Evolutionary conservation across 2,888 invertebrate species (phyloP), one percentile per base, ranked within the genome.

Genomic region (Oegoconia quadripuncta): DNA sequence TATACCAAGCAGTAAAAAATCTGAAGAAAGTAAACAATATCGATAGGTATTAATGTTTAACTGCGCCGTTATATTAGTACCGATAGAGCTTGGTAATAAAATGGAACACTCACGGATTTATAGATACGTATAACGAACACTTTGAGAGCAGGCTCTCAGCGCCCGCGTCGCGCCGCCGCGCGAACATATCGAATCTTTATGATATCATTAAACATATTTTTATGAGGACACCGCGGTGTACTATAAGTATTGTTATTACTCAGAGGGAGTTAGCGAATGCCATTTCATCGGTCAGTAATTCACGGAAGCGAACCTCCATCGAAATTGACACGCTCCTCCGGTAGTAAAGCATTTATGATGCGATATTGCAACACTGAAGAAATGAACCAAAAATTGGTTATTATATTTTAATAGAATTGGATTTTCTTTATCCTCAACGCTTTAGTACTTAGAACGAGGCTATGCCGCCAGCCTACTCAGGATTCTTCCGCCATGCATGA

Each of bases 121-220:
- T 80, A 75, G 71, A 66, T 37, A 34, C 37, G 39, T 50, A 58
- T 56, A 58, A 53, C 45, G 49, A 48, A 59, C 47, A 55, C 62
- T 68, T 67, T 55, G 60, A 59, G 64, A 63, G 72, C 59, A 70
- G 64, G 75, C 75, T 81, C 77, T 80, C 73, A 76, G 67, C 52
- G 53, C 57, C 61, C 59, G 59, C 62, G 63, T 62, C 52, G 54
- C 57, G 61, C 59, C 59, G 63, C 64, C 63, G 63, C 59, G 64
- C 59, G 69, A 72, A 75, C 76, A 76, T 79, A 79, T 82, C 76
- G 76, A 73, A 76, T 75, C 66, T 84, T 86, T 84, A 87, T 72
- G 82, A 74, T 62, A 67, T 75, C 81, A 84, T 83, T 83, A 86
- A 83, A 86, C 78, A 83, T 82, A 84, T 83, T 86, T 86, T 87